These are phyloP conservation scores for Diorhabda carinulata DNA, from an alignment of 1,140 invertebrate species.

Conservation along the genomic window DNA sequence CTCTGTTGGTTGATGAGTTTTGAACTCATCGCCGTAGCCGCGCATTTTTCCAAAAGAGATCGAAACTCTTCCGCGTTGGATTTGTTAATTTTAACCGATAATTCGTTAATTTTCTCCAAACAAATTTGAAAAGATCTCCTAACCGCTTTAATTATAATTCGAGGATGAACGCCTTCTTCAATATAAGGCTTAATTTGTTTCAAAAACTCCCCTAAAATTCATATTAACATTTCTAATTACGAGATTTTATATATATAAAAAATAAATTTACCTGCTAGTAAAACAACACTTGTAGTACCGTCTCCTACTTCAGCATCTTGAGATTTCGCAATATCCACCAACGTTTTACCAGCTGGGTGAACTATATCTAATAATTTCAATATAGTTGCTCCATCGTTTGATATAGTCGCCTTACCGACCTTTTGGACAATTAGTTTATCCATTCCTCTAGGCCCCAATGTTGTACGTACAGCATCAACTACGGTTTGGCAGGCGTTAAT, in stretches of 20 bases:
- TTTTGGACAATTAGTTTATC: slow-evolving; percentile 96
- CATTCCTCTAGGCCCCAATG: slow-evolving; percentile 97
- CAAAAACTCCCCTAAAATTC: slow-evolving; percentile 71
- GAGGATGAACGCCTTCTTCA: slow-evolving; percentile 95
- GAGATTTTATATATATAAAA: too few relatives aligned
- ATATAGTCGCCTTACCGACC: slow-evolving; percentile 90
- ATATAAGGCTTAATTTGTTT: slow-evolving; percentile 94
- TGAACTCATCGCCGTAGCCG: slow-evolving; percentile 92
- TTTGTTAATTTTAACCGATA: slow-evolving; percentile 75
- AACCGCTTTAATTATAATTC: slow-evolving; percentile 85
- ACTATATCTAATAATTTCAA: slow-evolving; percentile 96
- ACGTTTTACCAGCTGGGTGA: slow-evolving; percentile 94
- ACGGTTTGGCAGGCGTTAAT: slow-evolving; percentile 99
- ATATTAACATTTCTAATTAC: too few relatives aligned
- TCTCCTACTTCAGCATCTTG: slow-evolving; percentile 99
- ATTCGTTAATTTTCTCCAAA: slow-evolving; percentile 78
- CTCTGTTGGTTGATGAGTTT: slow-evolving; percentile 95
- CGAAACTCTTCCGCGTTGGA: slow-evolving; percentile 59
- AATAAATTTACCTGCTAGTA: slow-evolving; percentile 65
- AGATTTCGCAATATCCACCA: slow-evolving; percentile 98
- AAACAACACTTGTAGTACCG: slow-evolving; percentile 94
- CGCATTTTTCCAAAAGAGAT: slow-evolving; percentile 87
- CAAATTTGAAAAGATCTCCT: slow-evolving; percentile 77
- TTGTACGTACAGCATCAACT: slow-evolving; percentile 92
- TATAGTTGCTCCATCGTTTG: slow-evolving; percentile 99